Conservation (phyloP, 2,797 vertebrate genomes). For the Onychomys torridus region DNA sequence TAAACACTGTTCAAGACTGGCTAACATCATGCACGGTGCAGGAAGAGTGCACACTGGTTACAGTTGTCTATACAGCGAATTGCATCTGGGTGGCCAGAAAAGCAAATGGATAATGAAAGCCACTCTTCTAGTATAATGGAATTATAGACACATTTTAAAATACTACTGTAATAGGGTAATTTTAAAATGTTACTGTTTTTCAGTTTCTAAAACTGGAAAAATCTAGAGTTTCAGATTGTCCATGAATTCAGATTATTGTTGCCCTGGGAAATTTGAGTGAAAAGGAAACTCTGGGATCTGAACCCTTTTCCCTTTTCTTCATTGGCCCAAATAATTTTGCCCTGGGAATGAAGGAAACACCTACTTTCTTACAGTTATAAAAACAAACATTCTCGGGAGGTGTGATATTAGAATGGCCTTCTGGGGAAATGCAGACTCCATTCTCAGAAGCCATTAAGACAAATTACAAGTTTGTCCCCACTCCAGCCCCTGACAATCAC, state of each 20-base stretch:
- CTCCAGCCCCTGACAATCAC: background rate
- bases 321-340: background rate
- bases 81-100: conserved; percentile 24
- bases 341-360: conserved; percentile 23
- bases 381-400: conserved; percentile 10
- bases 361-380: conserved; percentile 33
- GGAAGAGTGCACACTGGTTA: conserved; percentile 41
- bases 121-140: conserved; percentile 23
- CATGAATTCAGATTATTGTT: conserved; percentile 53
- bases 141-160: conserved; percentile 18
- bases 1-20: conserved; percentile 60
- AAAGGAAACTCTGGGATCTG: conserved; percentile 19
- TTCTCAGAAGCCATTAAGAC: conserved; percentile 54
- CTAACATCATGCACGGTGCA: conserved; percentile 60
- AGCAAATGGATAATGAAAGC: conserved; percentile 49
- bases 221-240: conserved; percentile 49
- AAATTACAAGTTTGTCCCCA: background rate
- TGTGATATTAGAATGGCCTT: conserved; percentile 5
- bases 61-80: conserved; percentile 27
- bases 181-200: conserved; percentile 41
- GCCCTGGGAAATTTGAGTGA: conserved; percentile 17
- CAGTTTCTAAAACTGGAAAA: conserved; percentile 24
- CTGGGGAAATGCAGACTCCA: background rate
- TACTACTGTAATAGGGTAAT: background rate
- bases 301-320: conserved; percentile 8